Conservation (phyloP, 2,888 invertebrate genomes). For the Chalcis sispes region DNA sequence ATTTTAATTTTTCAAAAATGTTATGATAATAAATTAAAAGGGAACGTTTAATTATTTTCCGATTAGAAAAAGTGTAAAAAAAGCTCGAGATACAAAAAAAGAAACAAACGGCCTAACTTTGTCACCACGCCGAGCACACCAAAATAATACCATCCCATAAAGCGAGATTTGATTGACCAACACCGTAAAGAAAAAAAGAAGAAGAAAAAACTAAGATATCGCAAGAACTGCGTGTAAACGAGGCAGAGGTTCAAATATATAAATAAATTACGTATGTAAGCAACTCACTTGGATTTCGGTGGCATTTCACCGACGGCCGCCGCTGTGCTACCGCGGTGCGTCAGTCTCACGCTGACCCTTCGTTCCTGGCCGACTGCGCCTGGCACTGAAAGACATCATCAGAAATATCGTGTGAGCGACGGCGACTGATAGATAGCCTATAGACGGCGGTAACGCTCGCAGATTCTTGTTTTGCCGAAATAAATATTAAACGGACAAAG, state of each 20-base stretch:
- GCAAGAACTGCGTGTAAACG: not conserved
- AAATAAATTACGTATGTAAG: constrained; percentile 41
- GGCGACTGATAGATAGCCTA: not conserved
- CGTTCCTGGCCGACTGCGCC: constrained; percentile 73
- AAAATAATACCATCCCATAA: no score
- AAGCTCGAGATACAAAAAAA: no score
- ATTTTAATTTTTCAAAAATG: no score
- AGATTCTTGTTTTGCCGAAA: constrained; percentile 15
- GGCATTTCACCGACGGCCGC: constrained; percentile 70
- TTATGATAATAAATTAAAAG: no score
- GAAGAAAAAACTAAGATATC: no score
- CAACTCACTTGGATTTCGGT: constrained; percentile 74
- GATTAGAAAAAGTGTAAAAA: no score
- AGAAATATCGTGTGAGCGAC: constrained; percentile 55
- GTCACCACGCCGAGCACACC: no score
- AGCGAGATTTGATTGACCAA: no score
- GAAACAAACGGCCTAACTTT: no score
- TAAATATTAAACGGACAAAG: constrained; percentile 23
- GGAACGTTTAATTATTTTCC: no score
- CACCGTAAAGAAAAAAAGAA: not conserved
- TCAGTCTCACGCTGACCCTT: constrained; percentile 74
- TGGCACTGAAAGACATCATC: constrained; percentile 70
- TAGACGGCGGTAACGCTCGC: not conserved
- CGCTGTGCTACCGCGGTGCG: constrained; percentile 67
- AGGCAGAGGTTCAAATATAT: not conserved